Evolutionary conservation across 1,140 invertebrate species (phyloP).

Genomic region (Triops cancriformis): DNA sequence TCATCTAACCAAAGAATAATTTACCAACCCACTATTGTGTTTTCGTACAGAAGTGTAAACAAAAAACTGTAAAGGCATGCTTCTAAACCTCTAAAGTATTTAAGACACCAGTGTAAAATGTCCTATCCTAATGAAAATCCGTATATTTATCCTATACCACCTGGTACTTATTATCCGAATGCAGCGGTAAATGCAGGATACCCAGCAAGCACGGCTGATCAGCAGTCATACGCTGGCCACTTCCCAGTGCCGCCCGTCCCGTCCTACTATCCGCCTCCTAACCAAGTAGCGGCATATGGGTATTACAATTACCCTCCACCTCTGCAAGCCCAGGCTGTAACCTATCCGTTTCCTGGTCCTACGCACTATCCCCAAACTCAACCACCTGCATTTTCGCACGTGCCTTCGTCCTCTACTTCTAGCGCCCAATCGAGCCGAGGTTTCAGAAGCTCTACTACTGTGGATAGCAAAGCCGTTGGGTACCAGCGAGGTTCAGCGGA

Average conservation of each 20-base stretch:
- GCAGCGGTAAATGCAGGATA: background rate
- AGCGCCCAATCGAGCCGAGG: background rate
- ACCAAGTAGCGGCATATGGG: background rate
- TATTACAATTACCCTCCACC: background rate
- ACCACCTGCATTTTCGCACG: background rate
- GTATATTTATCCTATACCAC: background rate
- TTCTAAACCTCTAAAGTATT: no score
- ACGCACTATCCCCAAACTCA: background rate
- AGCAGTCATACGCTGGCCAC: background rate
- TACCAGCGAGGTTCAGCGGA: background rate
- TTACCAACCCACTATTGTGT: no score
- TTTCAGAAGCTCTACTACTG: background rate
- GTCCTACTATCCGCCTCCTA: background rate
- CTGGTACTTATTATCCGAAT: background rate
- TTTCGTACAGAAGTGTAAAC: no score
- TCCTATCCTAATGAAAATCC: background rate
- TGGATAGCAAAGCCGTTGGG: background rate
- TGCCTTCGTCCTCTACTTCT: background rate
- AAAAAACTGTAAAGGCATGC: no score
- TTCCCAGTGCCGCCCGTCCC: background rate
- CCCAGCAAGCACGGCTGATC: background rate
- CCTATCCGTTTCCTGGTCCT: background rate
- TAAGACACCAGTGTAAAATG: background rate
- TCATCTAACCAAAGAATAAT: no score
- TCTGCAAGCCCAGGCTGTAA: background rate